Evolutionary conservation across 2,797 vertebrate genomes (phyloP).

Genomic region (Tenualosa thibaudeaui): DNA sequence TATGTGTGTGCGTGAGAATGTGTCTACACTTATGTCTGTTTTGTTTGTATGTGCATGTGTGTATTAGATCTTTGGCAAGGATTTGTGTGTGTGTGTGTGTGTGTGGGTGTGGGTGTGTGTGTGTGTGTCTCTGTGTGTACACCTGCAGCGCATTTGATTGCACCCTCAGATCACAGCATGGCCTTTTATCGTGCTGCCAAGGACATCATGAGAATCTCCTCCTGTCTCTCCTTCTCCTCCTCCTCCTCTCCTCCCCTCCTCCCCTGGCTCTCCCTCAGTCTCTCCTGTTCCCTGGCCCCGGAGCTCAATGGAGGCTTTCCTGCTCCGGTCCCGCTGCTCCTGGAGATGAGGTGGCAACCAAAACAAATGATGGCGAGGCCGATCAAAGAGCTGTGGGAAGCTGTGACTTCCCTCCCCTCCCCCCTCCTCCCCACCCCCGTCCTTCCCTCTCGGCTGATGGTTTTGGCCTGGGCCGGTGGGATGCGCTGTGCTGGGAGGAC

Average conservation of each 20-base stretch:
- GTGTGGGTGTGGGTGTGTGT: slow-evolving; percentile 31
- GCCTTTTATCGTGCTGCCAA: slow-evolving; percentile 49
- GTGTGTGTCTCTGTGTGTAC: slow-evolving; percentile 35
- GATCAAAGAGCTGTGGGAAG: slow-evolving; percentile 61
- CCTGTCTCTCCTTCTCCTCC: background rate
- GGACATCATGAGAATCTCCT: slow-evolving; percentile 47
- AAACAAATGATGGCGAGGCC: slow-evolving; percentile 57
- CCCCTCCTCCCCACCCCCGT: background rate
- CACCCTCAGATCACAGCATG: slow-evolving; percentile 33
- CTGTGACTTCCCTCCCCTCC: slow-evolving; percentile 3
- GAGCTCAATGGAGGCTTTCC: slow-evolving; percentile 32
- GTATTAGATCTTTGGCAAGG: background rate
- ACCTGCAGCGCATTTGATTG: slow-evolving; percentile 55
- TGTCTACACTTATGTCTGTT: background rate
- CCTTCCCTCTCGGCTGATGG: slow-evolving; percentile 51
- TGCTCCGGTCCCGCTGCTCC: slow-evolving; percentile 24
- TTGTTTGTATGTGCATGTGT: background rate
- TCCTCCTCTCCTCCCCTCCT: background rate
- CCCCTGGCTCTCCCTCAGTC: background rate
- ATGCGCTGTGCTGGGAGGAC: slow-evolving; percentile 51
- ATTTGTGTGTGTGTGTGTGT: slow-evolving; percentile 30
- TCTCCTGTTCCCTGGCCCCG: background rate
- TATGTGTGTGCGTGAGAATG: background rate
- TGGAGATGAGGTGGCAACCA: slow-evolving; percentile 47
- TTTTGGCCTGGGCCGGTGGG: slow-evolving; percentile 53